Percentiles rank a stretch among this genome's conserved stretches.
Conservation (phyloP, 1,140 invertebrate species). For the Papilio dardanus region DNA sequence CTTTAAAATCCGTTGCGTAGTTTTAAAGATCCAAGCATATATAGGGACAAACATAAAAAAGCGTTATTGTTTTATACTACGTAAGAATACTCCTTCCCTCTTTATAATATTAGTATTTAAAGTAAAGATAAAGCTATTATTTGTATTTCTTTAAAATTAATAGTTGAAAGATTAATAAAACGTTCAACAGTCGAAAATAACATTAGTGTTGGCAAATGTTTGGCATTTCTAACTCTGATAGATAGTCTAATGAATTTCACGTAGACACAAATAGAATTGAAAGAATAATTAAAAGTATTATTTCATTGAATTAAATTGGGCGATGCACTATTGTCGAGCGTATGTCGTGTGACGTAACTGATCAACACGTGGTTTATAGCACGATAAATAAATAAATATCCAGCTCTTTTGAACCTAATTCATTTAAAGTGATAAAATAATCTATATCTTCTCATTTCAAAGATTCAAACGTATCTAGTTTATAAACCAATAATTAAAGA, state of each 20-base stretch:
- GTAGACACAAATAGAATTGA: neutral
- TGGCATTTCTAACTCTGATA: constrained; percentile 32
- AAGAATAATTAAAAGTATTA: constrained; percentile 6
- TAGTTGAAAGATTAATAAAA: constrained; percentile 25
- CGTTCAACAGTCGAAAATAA: constrained; percentile 31
- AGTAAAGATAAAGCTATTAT: neutral
- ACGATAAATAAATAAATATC: neutral
- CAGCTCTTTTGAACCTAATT: neutral
- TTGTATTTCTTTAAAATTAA: neutral
- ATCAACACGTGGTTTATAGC: neutral
- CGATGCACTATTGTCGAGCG: neutral
- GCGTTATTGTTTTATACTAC: too few species aligned
- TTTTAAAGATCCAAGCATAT: too few species aligned
- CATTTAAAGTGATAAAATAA: neutral
- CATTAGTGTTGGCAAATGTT: constrained; percentile 30
- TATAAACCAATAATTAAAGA: neutral
- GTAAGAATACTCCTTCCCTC: too few species aligned
- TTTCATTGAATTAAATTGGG: neutral
- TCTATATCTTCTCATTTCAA: neutral
- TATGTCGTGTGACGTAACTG: neutral
- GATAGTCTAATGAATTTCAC: constrained; percentile 20
- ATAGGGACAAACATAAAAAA: too few species aligned
- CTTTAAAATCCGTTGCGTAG: too few species aligned
- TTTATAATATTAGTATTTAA: too few species aligned
- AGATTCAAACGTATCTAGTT: neutral